Base-by-base conservation (phyloP, 2,113 vertebrate genomes). In the Amblyopsis rosae region DNA sequence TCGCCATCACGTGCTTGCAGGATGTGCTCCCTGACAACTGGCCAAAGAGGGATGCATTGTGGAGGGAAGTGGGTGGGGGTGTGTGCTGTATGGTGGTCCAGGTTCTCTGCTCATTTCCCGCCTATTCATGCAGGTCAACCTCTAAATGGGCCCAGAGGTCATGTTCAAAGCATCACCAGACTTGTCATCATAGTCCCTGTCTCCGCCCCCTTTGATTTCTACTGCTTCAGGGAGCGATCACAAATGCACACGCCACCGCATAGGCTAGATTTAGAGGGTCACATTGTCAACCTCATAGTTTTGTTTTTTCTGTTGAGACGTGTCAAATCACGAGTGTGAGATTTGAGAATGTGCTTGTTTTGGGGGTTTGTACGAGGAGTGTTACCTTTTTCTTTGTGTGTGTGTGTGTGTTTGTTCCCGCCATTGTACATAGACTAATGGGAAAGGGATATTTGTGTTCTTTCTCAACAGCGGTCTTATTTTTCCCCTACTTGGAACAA, bases 361-460 rank as follows among this genome's bases (percentile, higher is more conserved):
- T 33, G 9, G 35, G 73, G 61, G 61, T 73, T 67, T 41, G 75
- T 78, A 69, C 83, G 82, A 81, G 82, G 26, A 87, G 80, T 69
- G 57, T 66, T 72, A 75, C 75, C 85, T 80, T 56, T 74, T 68
- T 78, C 70, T 26, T 26, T 26, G 26, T 26, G 26, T 26, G 26
- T n/a, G 26, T n/a, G n/a, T 26, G 26, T 26, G 26, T 26, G 26
- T 26, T 26, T 58, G 72, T 82, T 74, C 59, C 59, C 75, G 67
- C 81, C 66, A 45, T 78, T 91, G 87, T 91, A 89, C 84, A 89
- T 90, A 86, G 74, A 82, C 66, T 45, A 59, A 73, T 76, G 75
- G 69, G 79, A 67, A 59, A 69, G 65, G 26, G 32, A 77, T 55
- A 19, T 75, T 57, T 75, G 48, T 73, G 45, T 69, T 65, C 47